Percentiles rank a stretch among this genome's conserved stretches.
Conservation (phyloP, 2,113 vertebrate species). For the Pagrus major region DNA sequence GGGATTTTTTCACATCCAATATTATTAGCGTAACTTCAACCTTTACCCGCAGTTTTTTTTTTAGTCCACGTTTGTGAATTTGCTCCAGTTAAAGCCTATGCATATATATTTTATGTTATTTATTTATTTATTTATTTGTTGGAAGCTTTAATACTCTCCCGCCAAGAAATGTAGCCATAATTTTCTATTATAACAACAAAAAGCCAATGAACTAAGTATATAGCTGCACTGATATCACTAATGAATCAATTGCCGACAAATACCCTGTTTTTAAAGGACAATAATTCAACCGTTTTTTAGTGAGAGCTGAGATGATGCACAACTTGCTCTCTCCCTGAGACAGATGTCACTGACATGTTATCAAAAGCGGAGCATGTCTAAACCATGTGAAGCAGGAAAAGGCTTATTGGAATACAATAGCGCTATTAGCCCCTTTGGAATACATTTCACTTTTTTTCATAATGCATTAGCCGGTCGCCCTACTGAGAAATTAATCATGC, state of each 20-base stretch:
- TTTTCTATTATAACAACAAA: not conserved
- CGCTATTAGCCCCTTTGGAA: slow-evolving; percentile 70
- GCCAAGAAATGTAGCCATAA: not conserved
- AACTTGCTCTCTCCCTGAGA: slow-evolving; percentile 2
- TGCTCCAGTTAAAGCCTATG: not conserved
- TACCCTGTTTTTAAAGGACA: not conserved
- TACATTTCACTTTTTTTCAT: slow-evolving; percentile 78
- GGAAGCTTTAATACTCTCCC: not conserved
- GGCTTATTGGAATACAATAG: slow-evolving; percentile 72
- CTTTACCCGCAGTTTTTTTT: not conserved
- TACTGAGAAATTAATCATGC: slow-evolving; percentile 87
- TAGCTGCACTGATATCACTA: not conserved
- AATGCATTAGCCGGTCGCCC: slow-evolving; percentile 75
- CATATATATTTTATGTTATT: not conserved
- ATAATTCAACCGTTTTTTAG: not conserved
- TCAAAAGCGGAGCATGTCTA: slow-evolving; percentile 55
- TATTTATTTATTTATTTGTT: not conserved
- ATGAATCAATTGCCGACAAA: not conserved
- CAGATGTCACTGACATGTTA: slow-evolving; percentile 49
- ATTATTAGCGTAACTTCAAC: not conserved
- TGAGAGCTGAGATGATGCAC: not conserved
- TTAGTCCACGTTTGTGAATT: not conserved
- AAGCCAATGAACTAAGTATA: not conserved
- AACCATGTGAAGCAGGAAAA: slow-evolving; percentile 52
- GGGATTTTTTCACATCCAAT: not conserved